Evolutionary conservation across 1,140 invertebrate genomes (phyloP).

Genomic region (Macrostomum lignano): DNA sequence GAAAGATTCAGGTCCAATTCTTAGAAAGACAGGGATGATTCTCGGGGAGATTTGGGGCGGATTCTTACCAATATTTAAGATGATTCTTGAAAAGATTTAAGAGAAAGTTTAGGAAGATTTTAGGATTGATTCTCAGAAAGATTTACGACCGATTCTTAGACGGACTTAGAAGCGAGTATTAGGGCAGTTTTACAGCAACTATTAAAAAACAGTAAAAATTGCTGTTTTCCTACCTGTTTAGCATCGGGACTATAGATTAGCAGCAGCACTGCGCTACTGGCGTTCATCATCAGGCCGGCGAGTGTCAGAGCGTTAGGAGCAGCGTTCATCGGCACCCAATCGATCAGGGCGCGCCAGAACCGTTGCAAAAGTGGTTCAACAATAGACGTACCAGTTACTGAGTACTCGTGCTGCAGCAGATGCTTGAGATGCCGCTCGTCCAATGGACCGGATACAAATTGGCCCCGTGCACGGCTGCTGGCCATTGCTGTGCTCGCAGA

Average conservation of each 20-base stretch:
- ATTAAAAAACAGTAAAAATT: constrained; percentile 7
- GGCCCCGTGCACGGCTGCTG: too few relatives aligned
- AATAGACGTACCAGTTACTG: constrained; percentile 49
- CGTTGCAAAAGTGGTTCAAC: constrained; percentile 60
- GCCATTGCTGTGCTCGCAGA: too few relatives aligned
- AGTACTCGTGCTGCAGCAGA: constrained; percentile 51
- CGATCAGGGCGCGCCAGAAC: constrained; percentile 85
- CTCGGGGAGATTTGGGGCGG: too few relatives aligned
- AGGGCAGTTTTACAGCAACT: not conserved
- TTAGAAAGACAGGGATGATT: too few relatives aligned
- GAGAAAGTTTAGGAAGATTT: too few relatives aligned
- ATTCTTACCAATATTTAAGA: too few relatives aligned
- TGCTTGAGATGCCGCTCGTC: constrained; percentile 1
- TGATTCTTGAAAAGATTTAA: too few relatives aligned
- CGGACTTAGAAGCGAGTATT: too few relatives aligned
- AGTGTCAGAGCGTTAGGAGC: constrained; percentile 92
- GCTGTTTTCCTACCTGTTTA: constrained; percentile 33
- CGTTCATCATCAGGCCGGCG: constrained; percentile 63
- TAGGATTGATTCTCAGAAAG: too few relatives aligned
- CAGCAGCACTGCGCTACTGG: constrained; percentile 62
- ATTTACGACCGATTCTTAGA: too few relatives aligned
- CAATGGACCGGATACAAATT: too few relatives aligned
- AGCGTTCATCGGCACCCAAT: constrained; percentile 61
- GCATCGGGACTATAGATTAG: constrained; percentile 50
- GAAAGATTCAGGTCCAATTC: too few relatives aligned